Base-by-base conservation (phyloP, 53 echinoderm and acorn worm genomes). In the Holothuria leucospilota region DNA sequence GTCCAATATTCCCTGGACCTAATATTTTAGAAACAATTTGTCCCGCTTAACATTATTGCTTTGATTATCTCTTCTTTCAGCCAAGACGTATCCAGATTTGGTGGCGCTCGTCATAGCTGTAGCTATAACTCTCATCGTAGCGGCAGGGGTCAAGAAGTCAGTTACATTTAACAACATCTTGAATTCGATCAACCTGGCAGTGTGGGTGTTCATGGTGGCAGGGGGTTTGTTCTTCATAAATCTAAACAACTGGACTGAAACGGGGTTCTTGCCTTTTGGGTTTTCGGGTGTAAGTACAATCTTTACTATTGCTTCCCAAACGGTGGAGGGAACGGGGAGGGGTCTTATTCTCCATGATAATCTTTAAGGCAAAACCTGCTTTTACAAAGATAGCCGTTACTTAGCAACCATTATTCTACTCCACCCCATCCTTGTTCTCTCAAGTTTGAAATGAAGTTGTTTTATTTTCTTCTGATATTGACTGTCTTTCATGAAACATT, bases 71-170 rank as follows among this genome's bases (percentile, higher is more conserved):
- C 84, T 27, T 59, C 62, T 77, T 59, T 67, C 87, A 98, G 98
- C 86, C 2, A 90, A 98, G 65, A 90, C 98, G 15, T 98, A 98
- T 52, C 98, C 98, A 5, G 98, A 95, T 56, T 69, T 98, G 20
- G 90, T 98, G 58, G 98, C 98, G 58, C 86, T 95, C 56, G 89
- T 98, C 62, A 98, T 98, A 69, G 95, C 88, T 75, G 90, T 98
- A 9, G 83, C 92, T 39, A 88, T 95, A 83, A 98, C 95, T 9
- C 74, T 95, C 38, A 86, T 98, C 65, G 92, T 98, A 8, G 93
- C 97, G 8, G 97, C 95, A n/a, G 97, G 97, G 21, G 95, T 95
- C 63, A 95, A 96, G 92, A 97, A 97, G 69, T 95, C 95, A 0
- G 86, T 97, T 20, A 87, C 89, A 21, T 95, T 95, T 65, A 96